These are phyloP conservation scores for Agelastica alni DNA, from an alignment of 2,888 invertebrate species.

Conservation along the genomic window DNA sequence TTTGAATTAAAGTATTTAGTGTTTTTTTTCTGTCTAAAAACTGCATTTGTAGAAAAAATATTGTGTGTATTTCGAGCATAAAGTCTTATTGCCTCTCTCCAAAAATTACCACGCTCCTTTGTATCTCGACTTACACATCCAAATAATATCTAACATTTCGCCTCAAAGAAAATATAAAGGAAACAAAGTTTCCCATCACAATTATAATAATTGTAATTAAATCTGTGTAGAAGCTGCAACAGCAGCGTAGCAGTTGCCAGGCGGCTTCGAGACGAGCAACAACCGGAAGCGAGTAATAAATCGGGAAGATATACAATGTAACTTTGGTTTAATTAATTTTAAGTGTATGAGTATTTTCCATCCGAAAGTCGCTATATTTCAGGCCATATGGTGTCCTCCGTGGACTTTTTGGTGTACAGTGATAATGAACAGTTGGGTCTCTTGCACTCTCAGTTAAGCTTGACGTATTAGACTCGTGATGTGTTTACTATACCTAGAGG, in stretches of 20 bases:
- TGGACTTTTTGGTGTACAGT: constrained; percentile 39
- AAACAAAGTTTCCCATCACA: constrained; percentile 20
- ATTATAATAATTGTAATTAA: constrained; percentile 28
- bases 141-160: too few relatives aligned
- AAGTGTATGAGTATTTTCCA: constrained; percentile 34
- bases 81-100: too few relatives aligned
- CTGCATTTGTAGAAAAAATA: too few relatives aligned
- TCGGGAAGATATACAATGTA: constrained; percentile 30
- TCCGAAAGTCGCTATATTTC: constrained; percentile 34
- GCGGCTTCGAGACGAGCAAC: constrained; percentile 12
- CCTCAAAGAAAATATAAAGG: too few relatives aligned
- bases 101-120: too few relatives aligned
- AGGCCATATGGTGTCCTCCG: constrained; percentile 38
- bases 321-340: constrained; percentile 37
- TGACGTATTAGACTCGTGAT: constrained; percentile 36
- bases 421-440: constrained; percentile 48
- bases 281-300: constrained; percentile 26
- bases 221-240: constrained; percentile 11
- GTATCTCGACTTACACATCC: too few relatives aligned
- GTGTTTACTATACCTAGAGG: constrained; percentile 21
- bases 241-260: constrained; percentile 1
- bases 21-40: too few relatives aligned
- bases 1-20: too few relatives aligned
- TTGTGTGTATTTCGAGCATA: too few relatives aligned
- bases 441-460: constrained; percentile 37